Evolutionary conservation across 2,888 invertebrate species (phyloP), one percentile per base, ranked within the genome.

Genomic region (Salpingus planirostris): DNA sequence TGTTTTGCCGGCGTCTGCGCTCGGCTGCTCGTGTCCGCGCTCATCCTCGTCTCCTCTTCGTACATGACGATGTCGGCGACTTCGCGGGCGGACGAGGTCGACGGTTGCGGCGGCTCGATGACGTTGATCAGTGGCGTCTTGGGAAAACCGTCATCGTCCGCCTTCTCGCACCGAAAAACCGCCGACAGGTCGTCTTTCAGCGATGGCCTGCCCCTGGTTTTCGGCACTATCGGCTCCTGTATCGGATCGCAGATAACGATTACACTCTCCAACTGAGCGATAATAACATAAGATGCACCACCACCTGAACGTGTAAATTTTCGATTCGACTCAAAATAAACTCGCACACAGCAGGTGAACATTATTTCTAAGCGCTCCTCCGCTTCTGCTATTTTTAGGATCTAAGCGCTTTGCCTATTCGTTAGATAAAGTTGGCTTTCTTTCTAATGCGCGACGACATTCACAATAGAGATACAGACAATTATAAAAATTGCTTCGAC

Each of bases 1-100:
- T 65, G 63, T 52, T 64, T 64, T 2, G 61, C 36, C 13, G 64
- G 64, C n/a, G 64, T 65, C 42, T 62, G 62, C 11, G 61, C 60
- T 29, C 64, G 40, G 30, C 56, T 57, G 35, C 44, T 56, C 10
- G 44, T 73, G 54, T 81, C 81, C 12, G 79, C 80, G 68, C 80
- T 80, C 80, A 81, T 81, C 41, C 80, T 76, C 3, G 81, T 80
- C 50, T 81, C 81, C 57, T 80, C 81, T 54, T 81, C 81, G 51
- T 79, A 80, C 55, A 80, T 78, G 15, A 78, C 67, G 33, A 60
- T 48, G 38, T 60, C 60, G 12, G 48, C 38, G 5, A n/a, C n/a
- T n/a, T n/a, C n/a, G 4, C 47, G 36, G 27, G 33, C 39, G 2
- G 37, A 7, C 25, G 27, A 2, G 7, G 38, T 24, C 32, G 39